Base-by-base conservation (phyloP, 92 coral and sea anemone genomes). In the Anthopleura xanthogrammica region DNA sequence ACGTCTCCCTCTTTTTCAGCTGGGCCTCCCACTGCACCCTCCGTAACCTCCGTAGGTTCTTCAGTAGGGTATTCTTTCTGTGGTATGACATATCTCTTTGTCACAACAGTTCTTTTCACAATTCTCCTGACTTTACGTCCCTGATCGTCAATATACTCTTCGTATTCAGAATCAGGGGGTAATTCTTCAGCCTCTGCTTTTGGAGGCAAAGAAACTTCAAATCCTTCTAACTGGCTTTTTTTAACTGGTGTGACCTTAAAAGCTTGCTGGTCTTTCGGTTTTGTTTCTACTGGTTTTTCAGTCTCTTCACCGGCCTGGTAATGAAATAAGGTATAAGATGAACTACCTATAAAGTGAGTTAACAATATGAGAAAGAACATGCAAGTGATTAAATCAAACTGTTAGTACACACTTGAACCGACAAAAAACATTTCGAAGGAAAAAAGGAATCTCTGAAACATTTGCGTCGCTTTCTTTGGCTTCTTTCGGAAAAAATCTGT, bases 41-140 rank as follows among this genome's bases (percentile, higher is more conserved):
- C 77, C 72, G 80, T 11, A 16, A 56, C 74, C 50, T n/a, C 78
- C 1, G 75, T 77, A 64, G 86, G 76, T 70, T 52, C 80, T 17
- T 65, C 83, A 17, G 72, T 77, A 56, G 42, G 84, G 39, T 83
- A 75, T 16, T 79, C 82, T 14, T 71, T 52, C 36, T 85, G 58
- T 13, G 72, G 42, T 9, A 72, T 20, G 19, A 85, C 81, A 68
- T 80, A 82, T 80, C 79, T 58, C 60, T 81, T 85, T 24, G 89
- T 83, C n/a, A 85, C 71, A 2, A 93, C 82, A 75, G 94, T 88
- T 64, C 86, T 77, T 87, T 85, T 90, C 22, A 88, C 80, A 56
- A 96, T 81, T 77, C 93, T 86, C 83, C 84, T 91, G 71, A 96
- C 93, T 48, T 65, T 91, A 10, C 92, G 92, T 12, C 99, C 99